Base-by-base conservation (phyloP, 2,888 invertebrate genomes). In the Cordylochernes scorpioides region DNA sequence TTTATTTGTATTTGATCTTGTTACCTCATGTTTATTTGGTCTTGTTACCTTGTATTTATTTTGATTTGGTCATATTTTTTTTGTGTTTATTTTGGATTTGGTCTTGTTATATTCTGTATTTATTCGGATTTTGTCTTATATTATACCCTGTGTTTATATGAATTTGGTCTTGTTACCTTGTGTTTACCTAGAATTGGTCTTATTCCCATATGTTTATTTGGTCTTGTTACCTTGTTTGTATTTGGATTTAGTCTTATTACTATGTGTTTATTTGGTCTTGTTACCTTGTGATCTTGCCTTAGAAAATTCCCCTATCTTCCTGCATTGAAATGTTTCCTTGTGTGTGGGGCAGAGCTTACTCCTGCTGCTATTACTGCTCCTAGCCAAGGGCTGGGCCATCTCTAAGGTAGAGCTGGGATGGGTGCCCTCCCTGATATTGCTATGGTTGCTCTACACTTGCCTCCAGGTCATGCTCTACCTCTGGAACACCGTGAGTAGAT, bases 371-470 rank as follows among this genome's bases (percentile, higher is more conserved):
- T 60, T 94, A 24, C 61, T 94, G 31, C 59, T 91, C 31, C 58
- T 94, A 40, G 88, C 88, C 21, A 88, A 91, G 61, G 94, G 91
- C 27, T 88, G 88, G 86, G 86, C 84, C 4, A 78, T 91, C 17
- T 84, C 84, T 7, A 63, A 78, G 41, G 63, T 75, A 47, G 80
- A 84, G 56, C 62, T 88, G 31, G 72, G 77, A 10, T 72, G 75
- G 60, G 82, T 77, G 50, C 68, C 71, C 10, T 53, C 75, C 21
- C 67, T 80, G 16, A 72, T 75, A 53, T 68, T 71, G 19, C 70
- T 86, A 41, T 91, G 91, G 88, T 63, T 75, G 43, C 67, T 73
- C 35, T 86, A 91, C 49, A 77, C 84, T 27, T 64, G 78, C 33
- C 73, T 84, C 17, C 82, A 86, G 52, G 70, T 84, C 48, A 60